Evolutionary conservation across 2,113 vertebrate species (phyloP).

Genomic region (Craseonycteris thonglongyai): DNA sequence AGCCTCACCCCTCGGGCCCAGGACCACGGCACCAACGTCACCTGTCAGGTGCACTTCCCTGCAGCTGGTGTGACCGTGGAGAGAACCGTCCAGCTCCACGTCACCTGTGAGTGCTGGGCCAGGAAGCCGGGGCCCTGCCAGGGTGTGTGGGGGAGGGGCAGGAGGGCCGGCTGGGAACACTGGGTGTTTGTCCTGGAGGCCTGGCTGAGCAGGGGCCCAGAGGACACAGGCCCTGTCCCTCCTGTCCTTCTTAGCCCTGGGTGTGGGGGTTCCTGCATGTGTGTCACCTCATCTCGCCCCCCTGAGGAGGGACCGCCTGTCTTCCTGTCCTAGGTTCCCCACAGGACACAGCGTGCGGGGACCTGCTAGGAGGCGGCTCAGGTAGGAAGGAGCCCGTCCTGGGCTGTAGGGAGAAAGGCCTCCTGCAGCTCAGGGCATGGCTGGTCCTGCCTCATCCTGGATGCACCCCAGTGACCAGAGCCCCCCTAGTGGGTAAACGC

Average conservation of each 20-base stretch:
- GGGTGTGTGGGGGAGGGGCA: background rate
- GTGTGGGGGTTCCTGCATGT: rapidly evolving
- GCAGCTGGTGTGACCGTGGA: background rate
- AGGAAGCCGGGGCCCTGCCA: too few relatives aligned
- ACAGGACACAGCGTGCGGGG: too few relatives aligned
- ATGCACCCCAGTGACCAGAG: rapidly evolving
- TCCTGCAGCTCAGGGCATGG: background rate
- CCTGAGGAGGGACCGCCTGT: background rate
- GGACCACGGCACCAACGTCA: background rate
- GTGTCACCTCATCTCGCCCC: rapidly evolving
- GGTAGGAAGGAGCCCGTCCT: background rate
- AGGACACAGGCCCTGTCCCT: background rate
- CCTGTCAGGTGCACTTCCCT: slow-evolving; percentile 3
- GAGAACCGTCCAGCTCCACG: background rate
- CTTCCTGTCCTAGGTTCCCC: background rate
- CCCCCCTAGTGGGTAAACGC: background rate
- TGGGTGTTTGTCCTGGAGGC: too few relatives aligned
- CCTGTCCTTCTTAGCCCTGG: background rate
- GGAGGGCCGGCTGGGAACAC: too few relatives aligned
- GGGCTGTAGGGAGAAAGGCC: background rate
- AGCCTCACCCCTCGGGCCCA: background rate
- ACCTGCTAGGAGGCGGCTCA: too few relatives aligned
- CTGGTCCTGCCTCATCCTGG: background rate
- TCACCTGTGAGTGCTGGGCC: background rate
- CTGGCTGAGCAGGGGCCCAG: too few relatives aligned